Conservation (phyloP, 2,888 invertebrate genomes). For the Volucella zonaria region DNA sequence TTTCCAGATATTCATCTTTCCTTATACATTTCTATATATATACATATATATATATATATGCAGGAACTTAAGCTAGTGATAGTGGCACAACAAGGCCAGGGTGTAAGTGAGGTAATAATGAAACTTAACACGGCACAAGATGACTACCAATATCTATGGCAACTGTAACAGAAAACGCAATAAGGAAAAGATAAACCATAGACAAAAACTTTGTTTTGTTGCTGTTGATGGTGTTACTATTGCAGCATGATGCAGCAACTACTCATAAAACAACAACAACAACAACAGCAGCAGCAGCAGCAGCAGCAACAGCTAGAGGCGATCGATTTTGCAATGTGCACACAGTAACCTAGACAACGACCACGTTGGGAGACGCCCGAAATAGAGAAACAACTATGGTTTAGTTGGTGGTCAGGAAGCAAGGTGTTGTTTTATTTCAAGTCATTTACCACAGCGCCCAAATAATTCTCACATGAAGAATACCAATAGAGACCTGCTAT, state of each 20-base stretch:
- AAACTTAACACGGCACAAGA: constrained; percentile 43
- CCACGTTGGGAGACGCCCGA: constrained; percentile 34
- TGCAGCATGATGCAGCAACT: not conserved
- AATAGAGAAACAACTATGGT: constrained; percentile 20
- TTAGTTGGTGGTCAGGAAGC: constrained; percentile 1
- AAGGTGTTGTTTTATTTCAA: constrained; percentile 15
- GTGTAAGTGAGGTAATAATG: constrained; percentile 46
- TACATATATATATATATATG: not conserved
- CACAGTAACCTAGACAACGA: not conserved
- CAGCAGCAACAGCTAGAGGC: constrained; percentile 42
- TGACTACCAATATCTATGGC: constrained; percentile 28
- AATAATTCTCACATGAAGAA: constrained; percentile 19
- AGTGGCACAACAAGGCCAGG: constrained; percentile 32
- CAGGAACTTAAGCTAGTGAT: not conserved
- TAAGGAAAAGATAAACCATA: constrained; percentile 54
- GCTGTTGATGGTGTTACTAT: constrained; percentile 9
- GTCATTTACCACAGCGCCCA: not conserved
- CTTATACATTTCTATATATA: not conserved
- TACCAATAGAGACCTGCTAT: no score
- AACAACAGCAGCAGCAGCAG: constrained; percentile 19
- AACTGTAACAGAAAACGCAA: constrained; percentile 50
- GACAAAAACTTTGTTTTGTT: constrained; percentile 33
- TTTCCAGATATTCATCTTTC: constrained; percentile 38
- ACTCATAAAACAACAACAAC: no score
- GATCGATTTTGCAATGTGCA: constrained; percentile 44